Evolutionary conservation across 2,797 vertebrate species (phyloP).

Genomic region (Lemur catta): DNA sequence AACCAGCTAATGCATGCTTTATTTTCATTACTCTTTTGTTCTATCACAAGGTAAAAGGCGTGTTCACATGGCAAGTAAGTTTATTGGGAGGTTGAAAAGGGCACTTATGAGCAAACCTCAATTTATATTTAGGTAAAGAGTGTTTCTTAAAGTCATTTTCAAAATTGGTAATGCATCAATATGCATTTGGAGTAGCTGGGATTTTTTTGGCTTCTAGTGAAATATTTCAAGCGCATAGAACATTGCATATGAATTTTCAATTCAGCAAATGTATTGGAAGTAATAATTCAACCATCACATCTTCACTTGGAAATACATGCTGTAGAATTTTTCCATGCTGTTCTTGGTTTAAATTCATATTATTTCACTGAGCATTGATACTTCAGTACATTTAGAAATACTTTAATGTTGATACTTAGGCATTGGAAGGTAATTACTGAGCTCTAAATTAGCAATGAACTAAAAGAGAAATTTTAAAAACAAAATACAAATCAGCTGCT

Average conservation of each 20-base stretch:
- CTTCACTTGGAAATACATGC: conserved; percentile 47
- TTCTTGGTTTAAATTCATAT: conserved; percentile 38
- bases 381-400: conserved; percentile 50
- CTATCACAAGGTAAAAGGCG: not conserved
- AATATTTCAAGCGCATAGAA: conserved; percentile 37
- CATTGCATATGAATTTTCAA: conserved; percentile 16
- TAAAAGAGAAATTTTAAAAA: conserved; percentile 50
- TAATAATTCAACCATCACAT: conserved; percentile 74
- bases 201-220: conserved; percentile 28
- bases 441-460: conserved; percentile 26
- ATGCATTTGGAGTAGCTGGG: not conserved
- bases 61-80: not conserved
- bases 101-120: not conserved
- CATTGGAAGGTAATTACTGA: conserved; percentile 1
- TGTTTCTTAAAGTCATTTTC: conserved; percentile 1
- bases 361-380: conserved; percentile 54
- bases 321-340: conserved; percentile 52
- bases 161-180: not conserved
- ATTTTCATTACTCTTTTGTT: conserved; percentile 5
- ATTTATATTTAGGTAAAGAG: not conserved
- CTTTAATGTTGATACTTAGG: conserved; percentile 28
- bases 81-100: not conserved
- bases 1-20: not conserved
- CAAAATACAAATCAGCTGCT: conserved; percentile 34
- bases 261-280: conserved; percentile 45